phyloP scores from a whole-genome alignment of 2,888 invertebrate species.

The Operophtera brumata region DNA sequence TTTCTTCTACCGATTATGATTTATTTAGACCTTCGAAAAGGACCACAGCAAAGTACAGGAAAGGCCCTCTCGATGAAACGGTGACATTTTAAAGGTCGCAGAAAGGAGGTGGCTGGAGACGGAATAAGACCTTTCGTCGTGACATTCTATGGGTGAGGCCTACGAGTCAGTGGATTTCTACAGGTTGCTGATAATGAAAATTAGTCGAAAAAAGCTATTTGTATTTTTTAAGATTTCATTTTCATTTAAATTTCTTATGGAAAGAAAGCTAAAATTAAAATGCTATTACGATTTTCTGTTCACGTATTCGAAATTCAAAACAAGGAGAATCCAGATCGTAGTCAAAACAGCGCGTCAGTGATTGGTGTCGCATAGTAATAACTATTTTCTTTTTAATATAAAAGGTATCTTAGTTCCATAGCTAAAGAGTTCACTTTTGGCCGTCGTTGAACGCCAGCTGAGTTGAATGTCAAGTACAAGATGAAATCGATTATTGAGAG shows the following conservation, averaged over 20 bases:
- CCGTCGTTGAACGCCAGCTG: constrained; percentile 30
- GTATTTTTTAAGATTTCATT: not conserved
- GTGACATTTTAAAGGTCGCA: too few species aligned
- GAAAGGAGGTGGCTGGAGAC: too few species aligned
- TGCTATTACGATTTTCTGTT: constrained; percentile 42
- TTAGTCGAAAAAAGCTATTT: too few species aligned
- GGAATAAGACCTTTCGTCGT: too few species aligned
- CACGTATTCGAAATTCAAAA: constrained; percentile 61
- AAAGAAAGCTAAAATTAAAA: constrained; percentile 45
- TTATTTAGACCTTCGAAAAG: too few species aligned
- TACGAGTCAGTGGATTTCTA: too few species aligned
- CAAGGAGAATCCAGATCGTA: constrained; percentile 49
- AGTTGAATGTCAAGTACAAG: constrained; percentile 74
- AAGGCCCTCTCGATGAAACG: too few species aligned
- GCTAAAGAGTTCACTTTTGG: constrained; percentile 38
- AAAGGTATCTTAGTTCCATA: constrained; percentile 37
- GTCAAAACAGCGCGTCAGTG: constrained; percentile 34
- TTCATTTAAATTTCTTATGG: not conserved
- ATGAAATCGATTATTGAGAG: constrained; percentile 67
- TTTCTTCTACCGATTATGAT: too few species aligned
- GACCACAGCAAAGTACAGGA: too few species aligned
- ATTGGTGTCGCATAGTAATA: constrained; percentile 51
- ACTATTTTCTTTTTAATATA: constrained; percentile 22
- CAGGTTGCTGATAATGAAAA: too few species aligned
- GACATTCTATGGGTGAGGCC: too few species aligned